A percentile compares a stretch with the other conserved stretches of the same genome.
Evolutionary conservation across 2,113 vertebrate genomes (phyloP).

Genomic region (Shinisaurus crocodilurus): DNA sequence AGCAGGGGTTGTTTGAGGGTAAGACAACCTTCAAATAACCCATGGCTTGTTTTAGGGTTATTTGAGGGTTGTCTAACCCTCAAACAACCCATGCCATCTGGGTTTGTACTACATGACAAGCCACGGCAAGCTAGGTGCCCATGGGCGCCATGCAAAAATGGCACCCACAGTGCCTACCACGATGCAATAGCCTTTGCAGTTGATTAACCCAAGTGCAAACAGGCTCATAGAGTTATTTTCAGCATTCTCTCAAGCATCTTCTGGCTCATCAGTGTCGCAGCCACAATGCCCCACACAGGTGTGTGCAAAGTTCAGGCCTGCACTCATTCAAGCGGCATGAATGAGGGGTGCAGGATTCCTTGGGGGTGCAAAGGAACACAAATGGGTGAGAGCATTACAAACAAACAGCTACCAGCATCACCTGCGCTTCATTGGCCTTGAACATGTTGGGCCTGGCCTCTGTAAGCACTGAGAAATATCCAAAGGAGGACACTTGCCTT

Average conservation of each 20-base stretch:
- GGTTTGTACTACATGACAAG: too few species aligned
- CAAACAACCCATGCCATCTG: too few species aligned
- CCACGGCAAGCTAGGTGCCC: too few species aligned
- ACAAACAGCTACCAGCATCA: background rate
- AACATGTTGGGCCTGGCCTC: background rate
- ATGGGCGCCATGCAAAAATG: too few species aligned
- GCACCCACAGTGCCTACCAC: too few species aligned
- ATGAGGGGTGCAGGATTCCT: background rate
- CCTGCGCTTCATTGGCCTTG: background rate
- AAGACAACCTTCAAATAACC: too few species aligned
- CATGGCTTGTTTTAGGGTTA: too few species aligned
- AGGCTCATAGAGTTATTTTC: background rate
- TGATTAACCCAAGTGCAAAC: too few species aligned
- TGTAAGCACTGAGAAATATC: background rate
- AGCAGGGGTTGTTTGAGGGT: too few species aligned
- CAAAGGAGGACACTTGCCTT: background rate
- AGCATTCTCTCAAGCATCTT: background rate
- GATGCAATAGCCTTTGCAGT: too few species aligned
- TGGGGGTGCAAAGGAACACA: background rate
- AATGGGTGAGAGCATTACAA: too few species aligned
- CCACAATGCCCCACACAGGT: background rate
- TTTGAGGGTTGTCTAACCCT: too few species aligned
- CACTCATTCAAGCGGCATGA: background rate
- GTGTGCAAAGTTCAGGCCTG: background rate
- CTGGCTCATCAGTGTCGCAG: background rate